Evolutionary conservation across 2,888 invertebrate genomes (phyloP).

Genomic region (Eupithecia inturbata): DNA sequence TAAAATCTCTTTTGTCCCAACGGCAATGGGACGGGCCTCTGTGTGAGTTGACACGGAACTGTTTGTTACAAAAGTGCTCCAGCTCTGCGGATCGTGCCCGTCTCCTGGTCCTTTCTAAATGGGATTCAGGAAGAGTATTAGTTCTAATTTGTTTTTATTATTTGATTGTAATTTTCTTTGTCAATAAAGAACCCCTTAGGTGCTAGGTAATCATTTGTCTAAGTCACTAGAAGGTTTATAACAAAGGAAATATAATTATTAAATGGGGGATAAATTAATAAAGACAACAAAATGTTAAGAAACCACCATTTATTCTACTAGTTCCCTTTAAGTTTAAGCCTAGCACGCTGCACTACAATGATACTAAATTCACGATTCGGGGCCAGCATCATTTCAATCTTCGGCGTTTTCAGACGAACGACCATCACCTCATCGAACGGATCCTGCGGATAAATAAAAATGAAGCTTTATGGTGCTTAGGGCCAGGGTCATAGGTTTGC

Average conservation of each 20-base stretch:
- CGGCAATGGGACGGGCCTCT: no score
- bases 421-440: slow-evolving; percentile 66
- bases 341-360: slow-evolving; percentile 64
- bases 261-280: background rate
- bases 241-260: background rate
- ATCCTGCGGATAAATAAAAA: slow-evolving; percentile 59
- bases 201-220: no score
- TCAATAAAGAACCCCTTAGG: no score
- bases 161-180: no score
- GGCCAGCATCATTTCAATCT: slow-evolving; percentile 67
- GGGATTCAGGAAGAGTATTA: no score
- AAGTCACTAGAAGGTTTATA: no score
- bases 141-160: no score
- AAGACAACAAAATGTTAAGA: background rate
- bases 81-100: no score
- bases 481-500: background rate
- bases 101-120: no score
- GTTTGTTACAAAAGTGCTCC: no score
- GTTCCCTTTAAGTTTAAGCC: slow-evolving; percentile 48
- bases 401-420: slow-evolving; percentile 65
- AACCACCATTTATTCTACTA: slow-evolving; percentile 6
- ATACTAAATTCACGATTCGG: slow-evolving; percentile 70
- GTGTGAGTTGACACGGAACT: no score
- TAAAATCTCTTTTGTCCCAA: no score
- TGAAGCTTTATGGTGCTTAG: background rate